Conservation (phyloP, 2,888 invertebrate genomes). For the Malthinus flaveolus region DNA sequence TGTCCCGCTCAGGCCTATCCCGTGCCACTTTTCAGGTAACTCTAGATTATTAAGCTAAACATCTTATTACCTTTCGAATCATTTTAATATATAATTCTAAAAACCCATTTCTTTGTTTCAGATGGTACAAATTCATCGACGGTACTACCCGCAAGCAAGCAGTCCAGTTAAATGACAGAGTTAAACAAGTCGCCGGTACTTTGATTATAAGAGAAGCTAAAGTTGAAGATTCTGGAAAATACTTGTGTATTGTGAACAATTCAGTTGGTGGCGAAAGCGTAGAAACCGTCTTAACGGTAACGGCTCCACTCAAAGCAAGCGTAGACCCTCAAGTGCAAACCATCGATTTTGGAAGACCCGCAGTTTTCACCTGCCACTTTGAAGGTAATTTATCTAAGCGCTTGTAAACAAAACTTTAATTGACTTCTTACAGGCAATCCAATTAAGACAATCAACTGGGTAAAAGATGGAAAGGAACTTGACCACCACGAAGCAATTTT, state of each 20-base stretch:
- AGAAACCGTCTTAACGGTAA: conserved; percentile 89
- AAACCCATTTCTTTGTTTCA: conserved; percentile 61
- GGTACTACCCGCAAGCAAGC: conserved; percentile 84
- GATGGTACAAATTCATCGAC: conserved; percentile 94
- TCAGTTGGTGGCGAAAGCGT: conserved; percentile 93
- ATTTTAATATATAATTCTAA: neutral
- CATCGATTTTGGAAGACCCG: conserved; percentile 91
- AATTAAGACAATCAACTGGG: conserved; percentile 88
- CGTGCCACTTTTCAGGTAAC: conserved; percentile 74
- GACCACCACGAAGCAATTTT: conserved; percentile 81
- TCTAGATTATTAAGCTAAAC: neutral
- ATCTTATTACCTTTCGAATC: neutral
- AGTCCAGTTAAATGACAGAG: conserved; percentile 86
- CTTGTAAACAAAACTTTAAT: neutral
- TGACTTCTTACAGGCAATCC: conserved; percentile 64
- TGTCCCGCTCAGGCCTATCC: conserved; percentile 78
- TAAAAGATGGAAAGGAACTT: conserved; percentile 88
- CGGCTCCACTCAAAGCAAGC: conserved; percentile 84
- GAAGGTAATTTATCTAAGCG: conserved; percentile 59
- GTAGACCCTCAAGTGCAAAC: conserved; percentile 88
- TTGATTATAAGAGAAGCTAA: conserved; percentile 89
- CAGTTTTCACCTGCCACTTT: conserved; percentile 88
- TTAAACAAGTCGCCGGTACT: conserved; percentile 92
- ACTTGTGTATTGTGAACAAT: conserved; percentile 92
- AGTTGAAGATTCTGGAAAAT: conserved; percentile 92